These are phyloP conservation scores for Drosophila bocki DNA, from an alignment of 1,140 invertebrate species.

Conservation along the genomic window DNA sequence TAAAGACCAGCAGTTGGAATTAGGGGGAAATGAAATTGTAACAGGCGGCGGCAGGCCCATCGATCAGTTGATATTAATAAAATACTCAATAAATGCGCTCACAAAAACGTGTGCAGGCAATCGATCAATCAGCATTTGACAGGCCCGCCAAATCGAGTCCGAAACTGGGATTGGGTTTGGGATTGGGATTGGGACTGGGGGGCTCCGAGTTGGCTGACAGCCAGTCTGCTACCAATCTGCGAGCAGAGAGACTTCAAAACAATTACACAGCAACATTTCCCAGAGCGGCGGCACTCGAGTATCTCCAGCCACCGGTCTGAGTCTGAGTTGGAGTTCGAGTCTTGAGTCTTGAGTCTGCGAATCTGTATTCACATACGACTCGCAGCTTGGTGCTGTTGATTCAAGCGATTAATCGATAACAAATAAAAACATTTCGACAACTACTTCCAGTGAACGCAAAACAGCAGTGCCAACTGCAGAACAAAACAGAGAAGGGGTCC, in stretches of 20 bases:
- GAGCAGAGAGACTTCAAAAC: conserved; percentile 77
- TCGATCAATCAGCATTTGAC: conserved; percentile 83
- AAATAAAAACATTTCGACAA: conserved; percentile 84
- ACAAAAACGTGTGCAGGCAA: conserved; percentile 84
- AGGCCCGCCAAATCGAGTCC: conserved; percentile 58
- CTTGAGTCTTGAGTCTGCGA: background rate
- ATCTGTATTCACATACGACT: conserved; percentile 25
- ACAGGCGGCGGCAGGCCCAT: conserved; percentile 48
- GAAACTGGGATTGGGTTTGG: background rate
- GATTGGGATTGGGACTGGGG: background rate
- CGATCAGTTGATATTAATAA: conserved; percentile 84
- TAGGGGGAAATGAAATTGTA: conserved; percentile 14
- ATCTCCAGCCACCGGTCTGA: conserved; percentile 8
- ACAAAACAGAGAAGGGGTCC: conserved; percentile 6
- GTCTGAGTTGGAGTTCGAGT: conserved; percentile 5
- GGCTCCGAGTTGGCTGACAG: conserved; percentile 60
- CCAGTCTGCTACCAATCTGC: conserved; percentile 78
- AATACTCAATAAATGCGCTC: conserved; percentile 83
- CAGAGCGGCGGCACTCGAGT: conserved; percentile 15
- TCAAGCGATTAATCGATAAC: conserved; percentile 85
- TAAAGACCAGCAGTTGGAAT: conserved; percentile 29
- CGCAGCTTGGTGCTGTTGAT: conserved; percentile 57
- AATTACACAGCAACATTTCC: conserved; percentile 83
- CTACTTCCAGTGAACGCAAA: conserved; percentile 73
- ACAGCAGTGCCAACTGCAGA: conserved; percentile 42